These are phyloP conservation scores for Nematolebias whitei DNA, from an alignment of 2,113 vertebrate genomes.

Conservation along the genomic window DNA sequence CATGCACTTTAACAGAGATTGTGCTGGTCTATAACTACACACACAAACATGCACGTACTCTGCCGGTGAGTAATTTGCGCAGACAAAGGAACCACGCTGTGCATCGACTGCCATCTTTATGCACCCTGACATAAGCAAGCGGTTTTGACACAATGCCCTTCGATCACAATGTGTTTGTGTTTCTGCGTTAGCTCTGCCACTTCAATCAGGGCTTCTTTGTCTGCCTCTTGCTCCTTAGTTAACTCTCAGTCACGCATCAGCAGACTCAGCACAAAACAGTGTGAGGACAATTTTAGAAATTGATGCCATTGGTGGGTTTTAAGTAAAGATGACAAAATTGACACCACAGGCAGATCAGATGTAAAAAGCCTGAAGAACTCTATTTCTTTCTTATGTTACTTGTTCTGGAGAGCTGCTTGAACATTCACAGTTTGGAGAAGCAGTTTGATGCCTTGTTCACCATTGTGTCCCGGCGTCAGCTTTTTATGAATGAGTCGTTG, in stretches of 20 bases:
- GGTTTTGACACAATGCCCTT: slow-evolving; percentile 55
- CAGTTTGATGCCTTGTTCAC: no score
- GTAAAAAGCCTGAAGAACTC: no score
- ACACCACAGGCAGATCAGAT: no score
- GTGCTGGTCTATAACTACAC: slow-evolving; percentile 19
- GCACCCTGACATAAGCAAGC: slow-evolving; percentile 56
- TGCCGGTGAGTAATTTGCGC: slow-evolving; percentile 47
- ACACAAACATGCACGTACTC: neutral
- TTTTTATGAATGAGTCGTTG: no score
- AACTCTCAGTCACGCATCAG: slow-evolving; percentile 17
- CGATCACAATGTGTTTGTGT: slow-evolving; percentile 52
- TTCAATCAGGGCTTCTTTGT: slow-evolving; percentile 59
- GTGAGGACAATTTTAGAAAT: slow-evolving; percentile 14
- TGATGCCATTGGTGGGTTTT: neutral
- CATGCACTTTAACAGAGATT: slow-evolving; percentile 15
- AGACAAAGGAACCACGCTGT: slow-evolving; percentile 52
- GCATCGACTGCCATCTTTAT: slow-evolving; percentile 50
- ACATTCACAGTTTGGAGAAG: no score
- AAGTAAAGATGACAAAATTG: no score
- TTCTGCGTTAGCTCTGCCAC: slow-evolving; percentile 19
- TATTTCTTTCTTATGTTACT: no score
- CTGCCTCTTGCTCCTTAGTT: slow-evolving; percentile 12
- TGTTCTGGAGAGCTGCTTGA: no score
- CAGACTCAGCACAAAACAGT: slow-evolving; percentile 4
- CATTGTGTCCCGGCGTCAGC: no score